Conservation (phyloP, 2,113 vertebrate genomes). For the Myotis yumanensis region DNA sequence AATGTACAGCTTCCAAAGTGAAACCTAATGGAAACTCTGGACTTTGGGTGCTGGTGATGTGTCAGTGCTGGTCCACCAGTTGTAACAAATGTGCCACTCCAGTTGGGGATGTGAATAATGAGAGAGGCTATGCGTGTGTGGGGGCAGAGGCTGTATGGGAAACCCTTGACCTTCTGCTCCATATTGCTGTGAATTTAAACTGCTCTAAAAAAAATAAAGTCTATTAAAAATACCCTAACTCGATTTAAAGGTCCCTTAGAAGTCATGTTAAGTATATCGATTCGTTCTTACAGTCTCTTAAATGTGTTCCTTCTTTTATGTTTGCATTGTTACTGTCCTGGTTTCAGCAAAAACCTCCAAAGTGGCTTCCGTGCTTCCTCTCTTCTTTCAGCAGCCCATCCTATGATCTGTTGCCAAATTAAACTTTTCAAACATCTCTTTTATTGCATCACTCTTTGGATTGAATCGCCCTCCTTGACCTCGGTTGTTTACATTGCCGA, state of each 20-base stretch:
- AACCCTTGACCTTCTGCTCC: not conserved
- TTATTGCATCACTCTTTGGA: not conserved
- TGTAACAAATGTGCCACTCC: not conserved
- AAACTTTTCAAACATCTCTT: conserved; percentile 41
- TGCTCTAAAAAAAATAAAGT: not conserved
- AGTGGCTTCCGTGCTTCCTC: not conserved
- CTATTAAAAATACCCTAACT: not conserved
- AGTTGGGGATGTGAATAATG: not conserved
- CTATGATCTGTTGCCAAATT: conserved; percentile 45
- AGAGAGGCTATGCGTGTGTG: not conserved
- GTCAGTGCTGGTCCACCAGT: not conserved
- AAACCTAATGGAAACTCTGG: not conserved
- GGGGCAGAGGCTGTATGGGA: not conserved
- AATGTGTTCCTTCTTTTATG: conserved; percentile 6
- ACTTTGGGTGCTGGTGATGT: not conserved
- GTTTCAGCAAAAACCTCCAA: conserved; percentile 21
- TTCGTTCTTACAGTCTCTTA: conserved; percentile 16
- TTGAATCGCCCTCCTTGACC: conserved; percentile 16
- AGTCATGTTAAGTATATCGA: conserved; percentile 8
- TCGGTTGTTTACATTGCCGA: not conserved
- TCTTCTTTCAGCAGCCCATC: not conserved
- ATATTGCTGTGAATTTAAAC: not conserved
- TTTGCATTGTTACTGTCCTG: not conserved
- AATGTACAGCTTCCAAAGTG: not conserved
- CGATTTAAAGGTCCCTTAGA: not conserved